These are phyloP conservation scores for Rhinatrema bivittatum DNA, from an alignment of 2,797 vertebrate genomes.

Conservation along the genomic window DNA sequence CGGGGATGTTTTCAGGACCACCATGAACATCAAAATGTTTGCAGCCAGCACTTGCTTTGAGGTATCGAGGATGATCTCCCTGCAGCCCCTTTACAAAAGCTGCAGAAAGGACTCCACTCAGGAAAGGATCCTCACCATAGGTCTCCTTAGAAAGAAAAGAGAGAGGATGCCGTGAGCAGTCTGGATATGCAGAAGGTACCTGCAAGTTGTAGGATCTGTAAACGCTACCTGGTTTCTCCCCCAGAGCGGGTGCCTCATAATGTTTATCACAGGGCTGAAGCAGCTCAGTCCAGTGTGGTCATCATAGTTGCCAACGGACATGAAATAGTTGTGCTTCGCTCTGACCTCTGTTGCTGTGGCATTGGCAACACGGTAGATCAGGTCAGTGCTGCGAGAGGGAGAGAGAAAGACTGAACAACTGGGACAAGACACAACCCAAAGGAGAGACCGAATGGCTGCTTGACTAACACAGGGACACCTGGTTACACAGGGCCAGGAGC, in stretches of 20 bases:
- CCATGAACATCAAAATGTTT: constrained; percentile 48
- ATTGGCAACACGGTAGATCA: constrained; percentile 37
- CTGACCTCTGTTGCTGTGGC: constrained; percentile 48
- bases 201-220: no score
- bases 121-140: constrained; percentile 46
- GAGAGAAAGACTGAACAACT: accelerated
- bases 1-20: constrained; percentile 42
- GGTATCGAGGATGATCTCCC: constrained; percentile 42
- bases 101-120: constrained; percentile 32
- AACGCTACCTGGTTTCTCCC: constrained; percentile 54
- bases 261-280: constrained; percentile 52
- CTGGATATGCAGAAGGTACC: no score
- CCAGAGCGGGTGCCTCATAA: constrained; percentile 53
- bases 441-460: no score
- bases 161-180: accelerated
- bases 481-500: no score
- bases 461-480: no score
- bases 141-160: constrained; percentile 24
- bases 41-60: constrained; percentile 44
- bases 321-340: constrained; percentile 44
- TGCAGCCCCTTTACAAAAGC: constrained; percentile 47
- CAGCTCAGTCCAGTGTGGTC: constrained; percentile 53
- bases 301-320: constrained; percentile 19
- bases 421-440: accelerated
- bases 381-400: constrained; percentile 16